Evolutionary conservation across 2,113 vertebrate species (phyloP), one percentile per base, ranked within the genome.

Genomic region (Embiotoca jacksoni): DNA sequence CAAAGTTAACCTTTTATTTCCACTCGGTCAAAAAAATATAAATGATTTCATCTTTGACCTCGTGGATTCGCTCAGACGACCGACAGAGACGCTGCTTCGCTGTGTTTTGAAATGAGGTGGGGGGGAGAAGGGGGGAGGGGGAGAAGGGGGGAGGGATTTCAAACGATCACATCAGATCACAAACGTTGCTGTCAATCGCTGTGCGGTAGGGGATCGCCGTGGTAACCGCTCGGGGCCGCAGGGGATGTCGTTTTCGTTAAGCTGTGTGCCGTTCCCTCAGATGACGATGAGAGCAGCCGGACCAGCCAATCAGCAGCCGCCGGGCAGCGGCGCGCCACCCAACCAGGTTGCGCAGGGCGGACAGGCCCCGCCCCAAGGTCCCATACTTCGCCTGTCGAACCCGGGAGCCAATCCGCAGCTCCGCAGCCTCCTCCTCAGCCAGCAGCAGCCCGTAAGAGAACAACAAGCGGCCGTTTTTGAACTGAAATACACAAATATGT

Each of bases 341-440:
- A 96, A 96, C 3, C 94, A 95, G 89, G 92, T 92, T 5, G 78
- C 94, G 0, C 93, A 94, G 62, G 75, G 89, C 5, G 92, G 92
- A 52, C 95, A 94, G 68, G 78, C 93, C 71, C 96, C 92, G 44
- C 90, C 95, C 3, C 95, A 96, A 82, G 96, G 95, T 49, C 78
- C 94, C 3, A 95, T 97, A 62, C 95, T 97, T 35, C 94, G 97
- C 10, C 95, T 97, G 7, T 92, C 96, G 31, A 98, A 97, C 77
- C 97, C 96, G 0, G 96, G 96, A 61, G 97, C 97, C 91, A 98
- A 98, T 82, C 97, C 97, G 2, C 97, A 98, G 78, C 95, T 98
- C 0, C 96, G 97, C 74, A 98, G 96, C 54, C 97, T 98, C 3
- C 96, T 98, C 1, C 96, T 98, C 75, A 98, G 95, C 85, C 97